These are phyloP conservation scores for Galbula dea DNA, from an alignment of 2,113 vertebrate species.

Conservation along the genomic window DNA sequence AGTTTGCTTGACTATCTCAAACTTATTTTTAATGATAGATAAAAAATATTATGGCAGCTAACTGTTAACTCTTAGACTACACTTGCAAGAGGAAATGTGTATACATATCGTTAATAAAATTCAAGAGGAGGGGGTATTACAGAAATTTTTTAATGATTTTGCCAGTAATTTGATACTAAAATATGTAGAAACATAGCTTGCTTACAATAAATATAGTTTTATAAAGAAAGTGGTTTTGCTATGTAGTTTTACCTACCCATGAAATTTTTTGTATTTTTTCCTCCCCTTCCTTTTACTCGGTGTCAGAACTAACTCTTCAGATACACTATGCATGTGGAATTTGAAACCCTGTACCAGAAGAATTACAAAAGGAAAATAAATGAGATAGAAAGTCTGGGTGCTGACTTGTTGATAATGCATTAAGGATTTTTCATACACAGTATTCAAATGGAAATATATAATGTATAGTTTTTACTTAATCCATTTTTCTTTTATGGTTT, in stretches of 20 bases:
- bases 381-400: neutral
- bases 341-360: neutral
- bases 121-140: accelerated
- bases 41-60: neutral
- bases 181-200: neutral
- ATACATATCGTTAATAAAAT: neutral
- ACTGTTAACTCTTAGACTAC: neutral
- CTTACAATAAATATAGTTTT: neutral
- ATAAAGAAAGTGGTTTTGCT: neutral
- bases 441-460: neutral
- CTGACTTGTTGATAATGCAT: neutral
- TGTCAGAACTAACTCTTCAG: neutral
- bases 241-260: neutral
- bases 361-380: neutral
- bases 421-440: neutral
- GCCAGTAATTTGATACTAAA: neutral
- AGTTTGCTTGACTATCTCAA: neutral
- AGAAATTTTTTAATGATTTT: neutral
- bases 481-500: constrained; percentile 59
- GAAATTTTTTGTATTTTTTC: neutral
- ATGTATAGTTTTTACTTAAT: neutral
- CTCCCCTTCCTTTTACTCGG: neutral
- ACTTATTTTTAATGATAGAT: neutral
- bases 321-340: neutral
- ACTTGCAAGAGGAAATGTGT: neutral